Evolutionary conservation across 2,113 vertebrate genomes (phyloP).

Genomic region (Ploceus nigricollis): DNA sequence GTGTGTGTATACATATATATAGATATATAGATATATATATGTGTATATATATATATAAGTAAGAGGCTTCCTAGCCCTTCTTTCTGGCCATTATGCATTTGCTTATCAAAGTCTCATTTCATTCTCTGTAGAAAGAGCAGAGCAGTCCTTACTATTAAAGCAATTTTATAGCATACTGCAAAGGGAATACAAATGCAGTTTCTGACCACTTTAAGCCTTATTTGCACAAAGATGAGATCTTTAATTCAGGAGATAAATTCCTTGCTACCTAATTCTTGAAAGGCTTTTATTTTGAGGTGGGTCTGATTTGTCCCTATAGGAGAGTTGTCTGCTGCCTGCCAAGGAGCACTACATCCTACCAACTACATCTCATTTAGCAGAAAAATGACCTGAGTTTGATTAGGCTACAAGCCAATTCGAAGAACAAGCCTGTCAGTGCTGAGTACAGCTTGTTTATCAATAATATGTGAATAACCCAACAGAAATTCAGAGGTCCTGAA

Average conservation of each 20-base stretch:
- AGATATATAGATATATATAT: not conserved
- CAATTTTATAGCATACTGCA: not conserved
- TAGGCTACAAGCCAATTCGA: not conserved
- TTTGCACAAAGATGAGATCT: not conserved
- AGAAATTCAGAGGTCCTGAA: not conserved
- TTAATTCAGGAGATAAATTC: slow-evolving; percentile 16
- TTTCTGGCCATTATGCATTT: not conserved
- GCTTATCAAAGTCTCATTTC: not conserved
- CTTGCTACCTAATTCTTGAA: not conserved
- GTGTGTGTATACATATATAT: fast-evolving
- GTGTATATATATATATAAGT: too few relatives aligned
- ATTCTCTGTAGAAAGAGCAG: not conserved
- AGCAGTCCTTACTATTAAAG: not conserved
- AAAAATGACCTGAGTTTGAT: not conserved
- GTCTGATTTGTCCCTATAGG: not conserved
- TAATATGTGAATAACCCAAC: not conserved
- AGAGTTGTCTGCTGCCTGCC: not conserved
- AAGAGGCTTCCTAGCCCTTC: not conserved
- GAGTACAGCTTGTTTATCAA: not conserved
- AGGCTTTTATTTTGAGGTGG: slow-evolving; percentile 4
- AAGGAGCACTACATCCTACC: not conserved
- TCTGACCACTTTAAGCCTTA: not conserved
- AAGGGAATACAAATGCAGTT: slow-evolving; percentile 5
- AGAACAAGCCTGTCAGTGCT: not conserved
- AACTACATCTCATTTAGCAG: not conserved